Base-by-base conservation (phyloP, 2,797 vertebrate genomes). In the Bovichtus variegatus region DNA sequence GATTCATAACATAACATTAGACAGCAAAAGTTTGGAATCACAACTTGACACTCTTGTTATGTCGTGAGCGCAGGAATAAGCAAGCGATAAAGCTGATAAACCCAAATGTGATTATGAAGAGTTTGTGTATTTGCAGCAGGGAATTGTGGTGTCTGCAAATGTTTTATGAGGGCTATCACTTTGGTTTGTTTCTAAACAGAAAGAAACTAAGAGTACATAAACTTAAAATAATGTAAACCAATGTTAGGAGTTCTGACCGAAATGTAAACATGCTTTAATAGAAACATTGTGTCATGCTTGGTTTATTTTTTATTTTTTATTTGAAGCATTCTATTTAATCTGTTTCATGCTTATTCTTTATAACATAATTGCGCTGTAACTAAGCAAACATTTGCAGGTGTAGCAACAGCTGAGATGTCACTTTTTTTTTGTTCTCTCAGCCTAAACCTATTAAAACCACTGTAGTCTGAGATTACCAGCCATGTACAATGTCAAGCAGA, bases 281-380 rank as follows among this genome's bases (percentile, higher is more conserved):
- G 16, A 34, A 43, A 25, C 19, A 36, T 38, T n/a, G 8, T 64
- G 5, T 27, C 29, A 18, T 49, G 5, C 12, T 21, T 34, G 13
- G 2, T 47, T 27, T 65, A 16, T 36, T 11, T 8, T 31, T n/a
- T 27, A 36, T 11, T 8, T 31, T n/a, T 27, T 29, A 15, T 53
- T 72, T 54, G 19, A 53, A 51, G 23, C 13, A 31, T 74, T 73
- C 43, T 36, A 55, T 25, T 43, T 25, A 5, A 18, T 38, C 13
- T 10, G 38, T 31, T 29, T 29, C 1, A 40, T 54, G 3, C 10
- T 25, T 34, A 13, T 31, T 55, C 40, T 46, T 9, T 29, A 0
- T 27, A 38, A 46, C 9, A 3, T 46, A 43, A 13, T 11, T 38
- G 1, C 36, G 11, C 38, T 61, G 2, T 36, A 23, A 31, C n/a